Conservation (phyloP, 2,888 invertebrate species). For the Rhingia campestris region DNA sequence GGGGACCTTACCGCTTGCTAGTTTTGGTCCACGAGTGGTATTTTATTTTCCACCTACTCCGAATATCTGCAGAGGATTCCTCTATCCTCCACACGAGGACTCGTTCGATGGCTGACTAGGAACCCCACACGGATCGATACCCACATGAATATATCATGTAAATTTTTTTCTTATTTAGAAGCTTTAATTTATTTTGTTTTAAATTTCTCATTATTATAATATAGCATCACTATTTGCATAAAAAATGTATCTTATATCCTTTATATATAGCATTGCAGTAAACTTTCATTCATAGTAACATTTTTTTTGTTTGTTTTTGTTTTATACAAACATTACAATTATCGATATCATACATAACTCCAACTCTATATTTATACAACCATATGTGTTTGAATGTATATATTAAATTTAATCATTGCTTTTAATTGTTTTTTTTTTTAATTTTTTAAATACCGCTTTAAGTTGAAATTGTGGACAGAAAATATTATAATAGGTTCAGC, state of each 20-base stretch:
- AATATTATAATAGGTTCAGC: background rate
- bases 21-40: too few relatives aligned
- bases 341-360: background rate
- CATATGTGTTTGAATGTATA: conserved; percentile 1
- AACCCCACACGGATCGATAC: too few relatives aligned
- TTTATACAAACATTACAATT: conserved; percentile 58
- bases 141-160: too few relatives aligned
- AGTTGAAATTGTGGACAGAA: background rate
- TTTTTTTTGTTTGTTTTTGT: conserved; percentile 78
- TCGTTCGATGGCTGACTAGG: too few relatives aligned
- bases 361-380: background rate
- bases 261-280: conserved; percentile 68
- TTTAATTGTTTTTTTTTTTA: background rate
- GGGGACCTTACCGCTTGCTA: too few relatives aligned
- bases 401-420: background rate
- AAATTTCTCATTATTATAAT: background rate
- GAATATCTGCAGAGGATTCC: too few relatives aligned
- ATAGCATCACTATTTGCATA: background rate
- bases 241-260: background rate
- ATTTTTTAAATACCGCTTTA: too few relatives aligned
- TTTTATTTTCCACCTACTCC: too few relatives aligned
- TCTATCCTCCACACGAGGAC: too few relatives aligned
- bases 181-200: conserved; percentile 7
- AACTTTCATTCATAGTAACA: conserved; percentile 77
- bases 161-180: background rate